Conservation (phyloP, 2,888 invertebrate species). For the Cryptophagus acutangulus region DNA sequence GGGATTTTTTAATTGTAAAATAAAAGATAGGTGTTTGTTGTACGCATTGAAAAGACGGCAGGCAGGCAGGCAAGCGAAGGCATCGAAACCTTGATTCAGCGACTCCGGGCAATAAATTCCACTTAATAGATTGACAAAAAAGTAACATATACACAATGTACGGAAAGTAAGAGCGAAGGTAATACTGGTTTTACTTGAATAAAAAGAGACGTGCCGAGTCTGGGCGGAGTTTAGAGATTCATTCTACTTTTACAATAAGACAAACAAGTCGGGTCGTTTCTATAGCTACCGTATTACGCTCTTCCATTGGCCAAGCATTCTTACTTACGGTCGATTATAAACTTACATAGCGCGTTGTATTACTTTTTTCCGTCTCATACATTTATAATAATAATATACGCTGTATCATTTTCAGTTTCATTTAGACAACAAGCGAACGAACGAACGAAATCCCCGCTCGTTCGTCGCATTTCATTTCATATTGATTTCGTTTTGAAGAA, state of each 20-base stretch:
- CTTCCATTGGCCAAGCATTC: conserved; percentile 44
- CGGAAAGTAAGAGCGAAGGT: conserved; percentile 32
- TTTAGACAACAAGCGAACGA: too few relatives aligned
- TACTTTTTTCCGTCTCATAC: conserved; percentile 18
- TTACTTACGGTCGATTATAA: conserved; percentile 40
- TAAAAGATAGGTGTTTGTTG: not conserved
- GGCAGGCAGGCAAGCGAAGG: too few relatives aligned
- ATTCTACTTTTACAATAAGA: conserved; percentile 48
- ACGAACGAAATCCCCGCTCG: too few relatives aligned
- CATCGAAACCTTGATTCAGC: conserved; percentile 30
- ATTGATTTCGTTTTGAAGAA: too few relatives aligned
- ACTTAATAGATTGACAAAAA: conserved; percentile 33
- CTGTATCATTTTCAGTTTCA: conserved; percentile 21
- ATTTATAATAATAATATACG: conserved; percentile 4
- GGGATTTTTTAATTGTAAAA: not conserved
- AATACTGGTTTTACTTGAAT: conserved; percentile 31
- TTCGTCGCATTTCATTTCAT: too few relatives aligned
- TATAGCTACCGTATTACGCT: conserved; percentile 51
- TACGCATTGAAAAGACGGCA: conserved; percentile 13
- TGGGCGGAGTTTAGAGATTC: conserved; percentile 46
- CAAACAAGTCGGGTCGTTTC: conserved; percentile 45
- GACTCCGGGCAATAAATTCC: conserved; percentile 30
- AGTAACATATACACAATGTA: conserved; percentile 25
- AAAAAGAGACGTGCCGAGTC: conserved; percentile 45
- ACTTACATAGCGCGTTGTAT: conserved; percentile 28